Evolutionary conservation across 2,113 vertebrate species (phyloP).

Genomic region (Callaeas wilsoni): DNA sequence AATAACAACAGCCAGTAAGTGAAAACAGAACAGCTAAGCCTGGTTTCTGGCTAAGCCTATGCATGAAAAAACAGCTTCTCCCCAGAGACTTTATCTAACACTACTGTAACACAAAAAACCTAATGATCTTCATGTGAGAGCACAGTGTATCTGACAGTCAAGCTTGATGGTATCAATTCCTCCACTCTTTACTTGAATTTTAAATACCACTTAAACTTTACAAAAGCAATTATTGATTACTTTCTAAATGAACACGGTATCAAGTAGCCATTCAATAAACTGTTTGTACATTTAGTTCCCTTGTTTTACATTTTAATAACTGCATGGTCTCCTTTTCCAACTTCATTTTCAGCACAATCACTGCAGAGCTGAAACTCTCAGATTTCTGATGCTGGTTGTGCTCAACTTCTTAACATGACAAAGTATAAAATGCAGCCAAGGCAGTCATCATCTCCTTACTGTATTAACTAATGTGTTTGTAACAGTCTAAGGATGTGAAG

Average conservation of each 20-base stretch:
- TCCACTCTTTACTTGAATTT: not conserved
- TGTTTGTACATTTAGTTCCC: not conserved
- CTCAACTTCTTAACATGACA: not conserved
- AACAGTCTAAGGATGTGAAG: not conserved
- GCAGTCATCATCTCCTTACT: not conserved
- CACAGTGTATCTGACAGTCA: not conserved
- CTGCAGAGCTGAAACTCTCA: not conserved
- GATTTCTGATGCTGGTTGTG: not conserved
- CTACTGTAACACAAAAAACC: not conserved
- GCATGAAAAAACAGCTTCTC: not conserved
- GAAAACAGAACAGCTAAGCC: not conserved
- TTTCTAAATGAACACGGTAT: not conserved
- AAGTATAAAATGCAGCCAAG: not conserved
- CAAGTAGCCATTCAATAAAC: not conserved
- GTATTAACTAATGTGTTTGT: not conserved
- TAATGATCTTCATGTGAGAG: not conserved
- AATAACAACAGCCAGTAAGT: not conserved
- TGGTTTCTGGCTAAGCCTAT: not conserved
- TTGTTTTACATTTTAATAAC: not conserved
- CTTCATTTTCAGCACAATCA: not conserved
- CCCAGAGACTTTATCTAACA: not conserved
- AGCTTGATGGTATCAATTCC: not conserved
- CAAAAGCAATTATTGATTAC: conserved; percentile 20
- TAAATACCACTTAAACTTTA: conserved; percentile 13
- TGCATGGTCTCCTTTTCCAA: not conserved